phyloP scores from a whole-genome alignment of 2,113 vertebrate species.

The Gulo gulo region DNA sequence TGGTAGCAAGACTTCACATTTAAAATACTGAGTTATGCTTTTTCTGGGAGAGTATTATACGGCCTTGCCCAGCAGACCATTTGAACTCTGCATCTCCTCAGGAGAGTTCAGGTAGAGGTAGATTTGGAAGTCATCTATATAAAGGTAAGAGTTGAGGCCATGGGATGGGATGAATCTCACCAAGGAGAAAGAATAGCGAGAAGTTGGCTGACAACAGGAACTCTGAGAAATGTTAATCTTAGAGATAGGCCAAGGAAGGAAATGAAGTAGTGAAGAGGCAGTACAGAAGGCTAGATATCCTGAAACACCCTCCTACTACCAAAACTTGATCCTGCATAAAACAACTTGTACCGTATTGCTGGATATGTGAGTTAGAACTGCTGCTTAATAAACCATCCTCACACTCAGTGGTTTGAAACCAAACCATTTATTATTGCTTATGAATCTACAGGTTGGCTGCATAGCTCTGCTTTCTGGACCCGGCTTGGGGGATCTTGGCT shows the following conservation, averaged over 20 bases:
- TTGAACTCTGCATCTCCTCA: not conserved
- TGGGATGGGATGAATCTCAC: not conserved
- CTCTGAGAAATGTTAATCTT: not conserved
- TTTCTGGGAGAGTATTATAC: not conserved
- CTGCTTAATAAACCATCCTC: not conserved
- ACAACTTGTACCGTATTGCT: not conserved
- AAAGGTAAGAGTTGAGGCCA: not conserved
- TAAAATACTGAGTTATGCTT: not conserved
- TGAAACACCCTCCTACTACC: not conserved
- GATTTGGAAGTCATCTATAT: not conserved
- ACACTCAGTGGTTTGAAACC: not conserved
- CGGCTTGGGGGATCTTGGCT: not conserved
- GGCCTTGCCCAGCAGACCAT: not conserved
- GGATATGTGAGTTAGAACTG: not conserved
- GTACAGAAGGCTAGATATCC: slow-evolving; percentile 6
- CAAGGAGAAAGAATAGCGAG: not conserved
- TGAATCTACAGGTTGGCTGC: not conserved
- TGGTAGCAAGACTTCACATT: not conserved
- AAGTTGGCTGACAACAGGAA: slow-evolving; percentile 28
- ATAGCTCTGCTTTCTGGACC: not conserved
- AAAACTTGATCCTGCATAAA: not conserved
- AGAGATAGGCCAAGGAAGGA: not conserved
- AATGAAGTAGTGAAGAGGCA: slow-evolving; percentile 8
- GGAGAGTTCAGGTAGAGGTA: not conserved
- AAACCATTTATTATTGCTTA: slow-evolving; percentile 24